A percentile compares a stretch with the other conserved stretches of the same genome.
These are phyloP conservation scores for Diplazon laetatorius DNA, from an alignment of 2,888 invertebrate species.

Conservation along the genomic window DNA sequence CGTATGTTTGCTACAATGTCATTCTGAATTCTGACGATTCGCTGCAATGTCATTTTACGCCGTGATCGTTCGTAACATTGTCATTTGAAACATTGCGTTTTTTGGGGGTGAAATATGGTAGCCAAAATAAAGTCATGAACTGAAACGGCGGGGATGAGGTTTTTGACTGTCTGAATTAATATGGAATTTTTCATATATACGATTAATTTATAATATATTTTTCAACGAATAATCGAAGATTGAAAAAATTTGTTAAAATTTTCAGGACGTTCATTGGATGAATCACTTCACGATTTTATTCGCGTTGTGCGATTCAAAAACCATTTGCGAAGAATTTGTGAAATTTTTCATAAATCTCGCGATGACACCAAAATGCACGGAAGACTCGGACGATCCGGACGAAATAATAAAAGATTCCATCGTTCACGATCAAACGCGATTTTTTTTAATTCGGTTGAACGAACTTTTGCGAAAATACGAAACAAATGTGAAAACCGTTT, in stretches of 20 bases:
- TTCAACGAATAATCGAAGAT: background rate
- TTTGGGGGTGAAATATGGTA: too few relatives aligned
- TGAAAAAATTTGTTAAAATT: background rate
- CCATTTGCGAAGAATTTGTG: conserved; percentile 34
- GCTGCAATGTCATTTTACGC: too few relatives aligned
- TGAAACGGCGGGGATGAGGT: too few relatives aligned
- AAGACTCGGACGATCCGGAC: background rate
- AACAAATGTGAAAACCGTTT: background rate
- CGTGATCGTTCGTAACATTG: too few relatives aligned
- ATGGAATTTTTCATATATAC: too few relatives aligned
- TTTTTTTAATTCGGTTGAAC: background rate
- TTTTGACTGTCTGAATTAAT: too few relatives aligned
- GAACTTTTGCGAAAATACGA: background rate
- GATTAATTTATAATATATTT: too few relatives aligned
- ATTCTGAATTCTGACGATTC: too few relatives aligned
- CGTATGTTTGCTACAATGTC: too few relatives aligned
- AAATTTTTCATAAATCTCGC: background rate
- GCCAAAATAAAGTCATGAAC: too few relatives aligned
- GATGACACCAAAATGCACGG: background rate
- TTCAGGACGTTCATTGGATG: conserved; percentile 24
- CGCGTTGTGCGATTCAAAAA: conserved; percentile 36
- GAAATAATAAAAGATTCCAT: background rate
- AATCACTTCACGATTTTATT: conserved; percentile 10
- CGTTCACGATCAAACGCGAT: background rate
- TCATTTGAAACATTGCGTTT: too few relatives aligned